Conservation (phyloP, 2,797 vertebrate species). For the Scomberomorus guttatus region DNA sequence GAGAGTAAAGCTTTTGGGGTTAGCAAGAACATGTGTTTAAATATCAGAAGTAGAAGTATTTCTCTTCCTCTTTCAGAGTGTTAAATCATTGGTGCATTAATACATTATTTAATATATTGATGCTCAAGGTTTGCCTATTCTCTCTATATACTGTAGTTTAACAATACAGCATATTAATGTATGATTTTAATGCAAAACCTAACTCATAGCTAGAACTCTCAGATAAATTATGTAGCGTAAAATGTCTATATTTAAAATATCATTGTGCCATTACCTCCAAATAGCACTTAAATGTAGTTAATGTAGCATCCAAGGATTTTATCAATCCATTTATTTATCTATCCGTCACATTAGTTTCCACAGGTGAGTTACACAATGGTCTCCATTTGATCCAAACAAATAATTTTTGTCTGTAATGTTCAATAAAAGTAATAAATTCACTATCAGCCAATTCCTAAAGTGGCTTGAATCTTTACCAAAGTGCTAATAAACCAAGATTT, state of each 20-base stretch:
- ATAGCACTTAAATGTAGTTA: not conserved
- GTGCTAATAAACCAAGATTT: not conserved
- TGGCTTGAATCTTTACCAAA: not conserved
- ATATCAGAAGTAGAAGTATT: too few species aligned
- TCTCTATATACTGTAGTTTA: not conserved
- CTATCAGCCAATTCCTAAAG: not conserved
- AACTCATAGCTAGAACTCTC: too few species aligned
- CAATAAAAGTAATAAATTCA: not conserved
- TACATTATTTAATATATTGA: not conserved
- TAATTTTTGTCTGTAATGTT: not conserved
- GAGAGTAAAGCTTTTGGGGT: not conserved
- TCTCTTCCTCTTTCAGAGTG: not conserved
- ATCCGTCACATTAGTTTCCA: not conserved
- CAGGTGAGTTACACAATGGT: not conserved
- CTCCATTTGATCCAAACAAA: not conserved
- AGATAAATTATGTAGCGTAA: not conserved
- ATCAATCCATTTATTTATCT: too few species aligned
- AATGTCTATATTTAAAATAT: not conserved
- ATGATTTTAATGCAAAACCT: not conserved
- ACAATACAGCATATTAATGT: not conserved
- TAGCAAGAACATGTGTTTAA: not conserved
- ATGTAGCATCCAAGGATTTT: not conserved
- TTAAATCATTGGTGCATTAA: not conserved
- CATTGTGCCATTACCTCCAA: not conserved
- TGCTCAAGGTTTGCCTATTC: not conserved